Percentiles rank a stretch among this genome's conserved stretches.
Conservation (phyloP, 2,113 vertebrate genomes). For the Lagopus muta region DNA sequence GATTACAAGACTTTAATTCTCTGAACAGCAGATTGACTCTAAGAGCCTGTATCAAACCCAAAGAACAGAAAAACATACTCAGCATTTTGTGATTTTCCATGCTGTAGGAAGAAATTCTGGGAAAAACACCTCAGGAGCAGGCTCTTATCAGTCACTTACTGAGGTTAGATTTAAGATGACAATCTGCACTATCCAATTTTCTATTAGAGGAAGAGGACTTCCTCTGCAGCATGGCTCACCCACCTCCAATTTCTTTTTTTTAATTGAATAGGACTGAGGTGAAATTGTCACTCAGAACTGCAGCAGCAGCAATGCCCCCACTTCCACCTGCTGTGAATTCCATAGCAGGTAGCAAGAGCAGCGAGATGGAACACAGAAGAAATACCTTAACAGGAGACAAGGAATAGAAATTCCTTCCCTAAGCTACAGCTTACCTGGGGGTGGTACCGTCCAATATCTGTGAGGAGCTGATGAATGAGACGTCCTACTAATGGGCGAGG, state of each 20-base stretch:
- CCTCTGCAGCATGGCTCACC: background rate
- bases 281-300: background rate
- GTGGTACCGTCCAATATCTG: constrained; percentile 96
- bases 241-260: background rate
- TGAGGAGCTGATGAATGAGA: constrained; percentile 97
- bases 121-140: fast-evolving
- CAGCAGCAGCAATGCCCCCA: background rate
- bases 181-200: background rate
- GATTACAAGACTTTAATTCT: background rate
- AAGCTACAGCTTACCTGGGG: constrained; percentile 83
- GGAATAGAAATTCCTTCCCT: background rate
- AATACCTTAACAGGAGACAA: background rate
- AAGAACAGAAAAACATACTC: background rate
- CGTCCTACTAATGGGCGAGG: constrained; percentile 94
- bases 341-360: background rate
- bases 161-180: background rate
- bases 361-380: background rate
- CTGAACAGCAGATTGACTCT: background rate
- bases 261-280: background rate
- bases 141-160: background rate
- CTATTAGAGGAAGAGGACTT: background rate
- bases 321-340: background rate
- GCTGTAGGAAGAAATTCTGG: background rate
- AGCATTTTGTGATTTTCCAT: background rate
- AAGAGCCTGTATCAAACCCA: background rate